Percentiles rank a stretch among this genome's conserved stretches.
Conservation (phyloP, 2,797 vertebrate species). For the Anisognathus igniventris region DNA sequence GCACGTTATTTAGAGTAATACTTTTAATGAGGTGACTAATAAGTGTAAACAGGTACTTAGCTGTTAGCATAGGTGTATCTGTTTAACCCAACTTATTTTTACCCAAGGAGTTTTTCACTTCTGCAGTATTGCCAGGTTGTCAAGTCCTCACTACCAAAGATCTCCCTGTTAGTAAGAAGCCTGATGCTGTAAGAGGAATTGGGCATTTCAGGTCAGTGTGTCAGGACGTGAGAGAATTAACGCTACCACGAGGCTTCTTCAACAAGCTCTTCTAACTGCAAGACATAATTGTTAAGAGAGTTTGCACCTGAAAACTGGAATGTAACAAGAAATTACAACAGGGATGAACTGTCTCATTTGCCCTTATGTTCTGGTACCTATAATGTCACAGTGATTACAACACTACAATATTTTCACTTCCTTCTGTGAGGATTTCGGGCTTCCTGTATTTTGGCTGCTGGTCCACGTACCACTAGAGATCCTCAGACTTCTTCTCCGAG, state of each 20-base stretch:
- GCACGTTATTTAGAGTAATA: slow-evolving; percentile 34
- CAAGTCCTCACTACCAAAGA: neutral
- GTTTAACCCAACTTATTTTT: slow-evolving; percentile 24
- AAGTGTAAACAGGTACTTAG: slow-evolving; percentile 28
- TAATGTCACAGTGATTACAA: slow-evolving; percentile 20
- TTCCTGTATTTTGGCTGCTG: slow-evolving; percentile 22
- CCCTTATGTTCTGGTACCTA: neutral
- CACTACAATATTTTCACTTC: slow-evolving; percentile 52
- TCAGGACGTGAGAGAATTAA: slow-evolving; percentile 49
- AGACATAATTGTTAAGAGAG: neutral
- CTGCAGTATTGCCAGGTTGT: neutral
- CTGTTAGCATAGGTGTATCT: slow-evolving; percentile 13
- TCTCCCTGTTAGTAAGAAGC: slow-evolving; percentile 28
- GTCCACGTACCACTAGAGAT: neutral
- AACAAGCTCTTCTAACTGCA: neutral
- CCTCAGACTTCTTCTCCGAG: neutral
- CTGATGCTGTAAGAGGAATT: slow-evolving; percentile 22
- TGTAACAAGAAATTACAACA: neutral
- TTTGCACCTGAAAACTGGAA: neutral
- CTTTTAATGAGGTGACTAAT: slow-evolving; percentile 24
- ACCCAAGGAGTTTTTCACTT: slow-evolving; percentile 43
- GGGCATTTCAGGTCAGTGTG: slow-evolving; percentile 59
- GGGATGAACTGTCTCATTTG: neutral
- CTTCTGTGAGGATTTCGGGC: neutral
- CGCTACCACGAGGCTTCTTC: neutral